Conservation (phyloP, 2,888 invertebrate genomes). For the Eutolmus rufibarbis region DNA sequence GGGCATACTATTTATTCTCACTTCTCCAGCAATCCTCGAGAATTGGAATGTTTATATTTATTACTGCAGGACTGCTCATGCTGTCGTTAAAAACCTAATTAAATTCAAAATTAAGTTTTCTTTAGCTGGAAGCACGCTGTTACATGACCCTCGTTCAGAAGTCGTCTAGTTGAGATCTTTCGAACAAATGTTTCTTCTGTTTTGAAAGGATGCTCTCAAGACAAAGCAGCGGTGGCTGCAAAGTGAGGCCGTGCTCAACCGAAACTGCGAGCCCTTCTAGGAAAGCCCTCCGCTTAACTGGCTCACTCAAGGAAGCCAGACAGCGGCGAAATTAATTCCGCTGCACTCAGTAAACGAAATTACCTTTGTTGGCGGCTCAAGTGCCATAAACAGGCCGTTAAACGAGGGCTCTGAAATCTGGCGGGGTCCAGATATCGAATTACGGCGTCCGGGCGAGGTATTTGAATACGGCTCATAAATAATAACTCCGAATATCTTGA, state of each 20-base stretch:
- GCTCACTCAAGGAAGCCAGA: neutral
- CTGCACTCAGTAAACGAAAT: neutral
- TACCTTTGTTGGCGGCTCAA: neutral
- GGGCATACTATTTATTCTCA: too few species aligned
- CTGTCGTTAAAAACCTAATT: neutral
- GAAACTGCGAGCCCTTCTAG: neutral
- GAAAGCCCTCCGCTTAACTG: neutral
- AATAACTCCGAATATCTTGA: conserved; percentile 46
- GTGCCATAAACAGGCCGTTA: conserved; percentile 25
- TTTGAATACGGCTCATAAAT: conserved; percentile 47
- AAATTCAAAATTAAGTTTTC: neutral
- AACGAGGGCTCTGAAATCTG: neutral
- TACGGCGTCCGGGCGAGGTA: conserved; percentile 39
- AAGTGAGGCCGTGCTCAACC: neutral
- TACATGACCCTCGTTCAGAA: neutral
- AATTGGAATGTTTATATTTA: too few species aligned
- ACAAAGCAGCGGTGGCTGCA: neutral
- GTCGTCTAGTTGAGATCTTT: neutral
- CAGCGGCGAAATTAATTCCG: neutral
- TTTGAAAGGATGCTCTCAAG: neutral
- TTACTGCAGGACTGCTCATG: neutral
- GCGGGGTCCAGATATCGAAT: conserved; percentile 38
- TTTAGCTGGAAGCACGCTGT: neutral
- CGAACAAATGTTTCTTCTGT: neutral
- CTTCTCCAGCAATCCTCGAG: too few species aligned